These are phyloP conservation scores for Chromobotia macracanthus DNA, from an alignment of 2,797 vertebrate species.

Conservation along the genomic window DNA sequence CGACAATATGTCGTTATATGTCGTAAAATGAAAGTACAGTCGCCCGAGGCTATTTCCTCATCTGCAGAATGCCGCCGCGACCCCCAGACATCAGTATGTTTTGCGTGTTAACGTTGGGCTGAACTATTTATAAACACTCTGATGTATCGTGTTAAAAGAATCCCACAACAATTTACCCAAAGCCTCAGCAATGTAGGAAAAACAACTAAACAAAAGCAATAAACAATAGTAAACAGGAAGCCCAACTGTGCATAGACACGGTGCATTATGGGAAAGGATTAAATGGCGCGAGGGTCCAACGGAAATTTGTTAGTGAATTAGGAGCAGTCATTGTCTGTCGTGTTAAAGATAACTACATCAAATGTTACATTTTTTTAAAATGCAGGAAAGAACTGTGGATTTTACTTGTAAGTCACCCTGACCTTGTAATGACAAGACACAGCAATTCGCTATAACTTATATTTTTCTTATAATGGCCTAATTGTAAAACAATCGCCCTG, in stretches of 20 bases:
- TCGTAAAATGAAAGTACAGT: constrained; percentile 50
- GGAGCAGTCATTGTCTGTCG: not conserved
- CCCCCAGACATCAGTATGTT: too few relatives aligned
- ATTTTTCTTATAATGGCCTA: constrained; percentile 7
- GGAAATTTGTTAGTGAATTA: not conserved
- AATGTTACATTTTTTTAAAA: not conserved
- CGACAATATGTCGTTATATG: not conserved
- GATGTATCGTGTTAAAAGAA: not conserved
- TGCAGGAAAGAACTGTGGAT: too few relatives aligned
- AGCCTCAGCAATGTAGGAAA: constrained; percentile 6
- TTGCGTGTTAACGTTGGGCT: not conserved
- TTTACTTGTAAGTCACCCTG: not conserved
- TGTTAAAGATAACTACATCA: not conserved
- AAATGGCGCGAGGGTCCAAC: constrained; percentile 64
- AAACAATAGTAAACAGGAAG: constrained; percentile 79
- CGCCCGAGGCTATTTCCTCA: constrained; percentile 54
- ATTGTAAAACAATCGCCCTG: constrained; percentile 46
- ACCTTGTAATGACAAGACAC: constrained; percentile 44
- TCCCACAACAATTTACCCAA: constrained; percentile 5
- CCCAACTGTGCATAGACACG: constrained; percentile 62
- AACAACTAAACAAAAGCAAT: constrained; percentile 64
- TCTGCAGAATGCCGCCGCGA: constrained; percentile 29
- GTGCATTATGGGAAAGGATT: constrained; percentile 80
- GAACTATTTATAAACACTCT: not conserved
- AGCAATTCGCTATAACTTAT: not conserved